Percentiles rank a stretch among this genome's conserved stretches.
Conservation (phyloP, 2,888 invertebrate genomes). For the Xestia c-nigrum region DNA sequence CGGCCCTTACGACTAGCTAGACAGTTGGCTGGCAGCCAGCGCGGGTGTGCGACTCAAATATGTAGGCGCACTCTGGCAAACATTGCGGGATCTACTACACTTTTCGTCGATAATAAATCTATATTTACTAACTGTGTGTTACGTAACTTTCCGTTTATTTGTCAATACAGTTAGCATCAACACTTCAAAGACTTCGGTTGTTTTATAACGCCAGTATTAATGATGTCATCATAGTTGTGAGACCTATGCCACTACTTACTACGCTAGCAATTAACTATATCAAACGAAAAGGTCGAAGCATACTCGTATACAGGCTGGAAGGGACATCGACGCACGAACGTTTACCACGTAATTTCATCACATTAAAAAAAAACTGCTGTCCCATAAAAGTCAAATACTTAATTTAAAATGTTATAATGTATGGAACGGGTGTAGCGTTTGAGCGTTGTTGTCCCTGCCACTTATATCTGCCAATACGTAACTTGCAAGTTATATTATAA, state of each 20-base stretch:
- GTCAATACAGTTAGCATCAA: constrained; percentile 55
- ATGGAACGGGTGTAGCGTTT: neutral
- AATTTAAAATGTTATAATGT: neutral
- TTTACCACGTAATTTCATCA: neutral
- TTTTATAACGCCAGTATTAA: constrained; percentile 44
- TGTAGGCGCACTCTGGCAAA: constrained; percentile 69
- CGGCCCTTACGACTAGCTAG: constrained; percentile 55
- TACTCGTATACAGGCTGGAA: neutral
- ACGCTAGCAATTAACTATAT: constrained; percentile 42
- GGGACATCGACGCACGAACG: neutral
- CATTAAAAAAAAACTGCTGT: too few species aligned
- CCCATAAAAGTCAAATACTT: neutral
- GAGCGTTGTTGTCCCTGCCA: neutral
- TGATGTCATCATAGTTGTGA: constrained; percentile 64
- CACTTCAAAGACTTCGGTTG: constrained; percentile 13
- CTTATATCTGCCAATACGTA: neutral
- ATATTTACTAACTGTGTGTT: constrained; percentile 70
- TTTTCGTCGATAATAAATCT: constrained; percentile 71
- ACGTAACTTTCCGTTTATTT: constrained; percentile 60
- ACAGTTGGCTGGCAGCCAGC: constrained; percentile 64
- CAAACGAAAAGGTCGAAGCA: constrained; percentile 46
- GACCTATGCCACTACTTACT: constrained; percentile 66
- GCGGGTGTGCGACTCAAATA: constrained; percentile 56
- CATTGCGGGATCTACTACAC: constrained; percentile 67
- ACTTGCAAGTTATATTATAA: neutral